Base-by-base conservation (phyloP, 2,113 vertebrate genomes). In the Thunnus thynnus region DNA sequence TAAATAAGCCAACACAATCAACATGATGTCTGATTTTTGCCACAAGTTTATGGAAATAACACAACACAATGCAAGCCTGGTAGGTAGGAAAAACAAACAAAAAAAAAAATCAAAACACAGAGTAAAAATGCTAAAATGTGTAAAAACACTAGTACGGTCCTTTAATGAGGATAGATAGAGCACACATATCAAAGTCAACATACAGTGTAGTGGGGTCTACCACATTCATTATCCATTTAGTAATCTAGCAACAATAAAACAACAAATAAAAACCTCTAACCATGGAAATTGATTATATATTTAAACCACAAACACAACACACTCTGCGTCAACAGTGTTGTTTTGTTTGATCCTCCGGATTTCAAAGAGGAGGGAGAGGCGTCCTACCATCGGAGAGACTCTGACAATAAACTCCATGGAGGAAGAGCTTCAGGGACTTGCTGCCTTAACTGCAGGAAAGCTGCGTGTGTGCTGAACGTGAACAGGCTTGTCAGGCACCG, bases 341-440 rank as follows among this genome's bases (percentile, higher is more conserved):
- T 86, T 94, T 82, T 85, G 84, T 91, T 94, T 94, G 91, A 92
- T 92, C 89, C 88, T 78, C 74, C 55, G 61, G 86, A 91, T 91
- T 89, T 92, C 88, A 91, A 90, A 91, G 86, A 80, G 89, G 81
- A 80, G 86, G 74, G 78, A 89, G 86, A 80, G 74, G 80, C 79
- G 67, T 90, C 87, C 83, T 73, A 80, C 82, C 81, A 82, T 92
- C 65, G 84, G 78, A 90, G 89, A 72, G 73, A 80, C 82, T 89
- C 89, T 92, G 90, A 91, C 91, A 92, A 90, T 89, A 91, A 87
- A 91, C 75, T 92, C 87, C 70, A 82, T 50, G 73, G 86, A 92
- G 93, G 91, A 94, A 93, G 91, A 87, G 91, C 93, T 93, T 87
- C 88, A 64, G 92, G 93, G 91, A 93, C 84, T 84, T 46, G 72